Percentiles rank a stretch among this genome's conserved stretches.
These are phyloP conservation scores for Pterostichus niger DNA, from an alignment of 2,888 invertebrate species.

Conservation along the genomic window DNA sequence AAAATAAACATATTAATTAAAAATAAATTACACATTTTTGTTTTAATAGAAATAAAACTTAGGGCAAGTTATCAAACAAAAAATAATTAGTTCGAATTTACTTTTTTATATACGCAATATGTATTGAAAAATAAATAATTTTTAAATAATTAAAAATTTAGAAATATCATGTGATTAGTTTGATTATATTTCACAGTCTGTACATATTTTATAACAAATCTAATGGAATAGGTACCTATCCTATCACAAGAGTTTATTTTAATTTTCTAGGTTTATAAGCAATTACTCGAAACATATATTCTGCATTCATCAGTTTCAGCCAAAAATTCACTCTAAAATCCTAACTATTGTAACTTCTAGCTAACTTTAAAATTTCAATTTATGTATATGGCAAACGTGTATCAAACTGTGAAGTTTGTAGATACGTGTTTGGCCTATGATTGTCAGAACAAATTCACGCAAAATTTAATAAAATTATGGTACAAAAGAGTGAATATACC, in stretches of 20 bases:
- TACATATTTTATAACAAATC: constrained; percentile 63
- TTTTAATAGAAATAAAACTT: not conserved
- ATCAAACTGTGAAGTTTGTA: constrained; percentile 63
- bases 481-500: constrained; percentile 62
- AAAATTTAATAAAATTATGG: constrained; percentile 66
- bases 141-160: constrained; percentile 15
- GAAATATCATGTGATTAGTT: constrained; percentile 52
- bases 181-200: constrained; percentile 67
- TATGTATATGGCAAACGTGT: constrained; percentile 67
- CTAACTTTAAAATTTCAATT: constrained; percentile 62
- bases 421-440: constrained; percentile 68
- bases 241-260: constrained; percentile 66
- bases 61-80: not conserved
- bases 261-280: constrained; percentile 25
- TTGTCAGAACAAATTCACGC: constrained; percentile 70
- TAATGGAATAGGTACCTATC: constrained; percentile 67
- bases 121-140: not conserved
- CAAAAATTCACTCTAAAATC: constrained; percentile 46
- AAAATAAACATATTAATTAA: no score
- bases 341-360: constrained; percentile 42
- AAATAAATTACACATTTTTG: no score
- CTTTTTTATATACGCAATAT: constrained; percentile 21
- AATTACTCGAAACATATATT: constrained; percentile 2
- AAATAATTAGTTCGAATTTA: constrained; percentile 20
- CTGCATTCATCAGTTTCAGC: constrained; percentile 22